Evolutionary conservation across 2,113 vertebrate species (phyloP).

Genomic region (Butastur rufipennis): DNA sequence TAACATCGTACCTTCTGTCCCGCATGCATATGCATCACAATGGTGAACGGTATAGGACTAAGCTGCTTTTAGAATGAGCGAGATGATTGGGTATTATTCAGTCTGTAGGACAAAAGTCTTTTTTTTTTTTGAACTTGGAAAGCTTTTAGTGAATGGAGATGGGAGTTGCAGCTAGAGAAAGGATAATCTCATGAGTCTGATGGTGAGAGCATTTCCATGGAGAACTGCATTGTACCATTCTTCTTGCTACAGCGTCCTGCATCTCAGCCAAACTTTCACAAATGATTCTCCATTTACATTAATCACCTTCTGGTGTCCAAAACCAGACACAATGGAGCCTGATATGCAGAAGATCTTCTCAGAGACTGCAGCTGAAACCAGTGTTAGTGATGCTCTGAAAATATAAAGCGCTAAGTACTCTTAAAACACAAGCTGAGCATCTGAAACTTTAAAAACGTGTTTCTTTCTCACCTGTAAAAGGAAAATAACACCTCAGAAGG

Average conservation of each 20-base stretch:
- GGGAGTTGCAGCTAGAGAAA: background rate
- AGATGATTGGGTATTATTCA: background rate
- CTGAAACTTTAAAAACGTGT: background rate
- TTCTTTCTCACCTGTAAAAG: background rate
- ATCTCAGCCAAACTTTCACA: background rate
- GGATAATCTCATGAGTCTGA: background rate
- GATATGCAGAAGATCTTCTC: background rate
- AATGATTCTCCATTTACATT: background rate
- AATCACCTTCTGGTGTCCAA: background rate
- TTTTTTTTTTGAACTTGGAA: background rate
- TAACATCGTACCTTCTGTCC: background rate
- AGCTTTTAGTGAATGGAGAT: background rate
- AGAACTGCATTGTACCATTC: background rate
- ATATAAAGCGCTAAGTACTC: background rate
- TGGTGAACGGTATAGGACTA: background rate
- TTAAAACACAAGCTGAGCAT: background rate
- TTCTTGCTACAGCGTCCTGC: background rate
- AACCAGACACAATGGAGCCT: background rate
- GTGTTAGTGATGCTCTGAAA: background rate
- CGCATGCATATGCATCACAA: background rate
- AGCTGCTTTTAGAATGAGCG: background rate
- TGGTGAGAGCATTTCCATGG: background rate
- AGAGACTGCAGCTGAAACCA: background rate
- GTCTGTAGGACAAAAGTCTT: background rate
- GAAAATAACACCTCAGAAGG: background rate